Percentiles rank a stretch among this genome's conserved stretches.
phyloP scores from a whole-genome alignment of 53 echinoderm and acorn worm species.

The Temnopleurus reevesii region DNA sequence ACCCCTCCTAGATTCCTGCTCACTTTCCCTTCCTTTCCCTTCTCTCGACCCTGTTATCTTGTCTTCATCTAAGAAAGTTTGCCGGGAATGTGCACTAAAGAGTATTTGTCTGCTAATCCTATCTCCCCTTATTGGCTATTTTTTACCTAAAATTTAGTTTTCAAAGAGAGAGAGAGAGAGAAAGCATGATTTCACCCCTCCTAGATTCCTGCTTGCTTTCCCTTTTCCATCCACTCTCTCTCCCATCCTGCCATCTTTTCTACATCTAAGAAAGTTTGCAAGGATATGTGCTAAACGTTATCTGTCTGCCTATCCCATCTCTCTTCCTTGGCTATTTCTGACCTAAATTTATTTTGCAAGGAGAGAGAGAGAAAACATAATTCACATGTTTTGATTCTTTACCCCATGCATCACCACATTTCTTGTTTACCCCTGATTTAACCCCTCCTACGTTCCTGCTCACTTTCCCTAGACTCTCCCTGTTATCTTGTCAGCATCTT shows the following conservation, averaged over 20 bases:
- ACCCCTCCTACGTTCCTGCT: not conserved
- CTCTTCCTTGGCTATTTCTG: no score
- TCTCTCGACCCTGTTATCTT: slow-evolving; percentile 3
- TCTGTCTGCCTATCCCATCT: no score
- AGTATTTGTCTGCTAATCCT: no score
- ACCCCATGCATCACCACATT: not conserved
- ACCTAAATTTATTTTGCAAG: no score
- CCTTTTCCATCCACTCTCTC: not conserved
- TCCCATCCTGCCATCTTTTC: not conserved
- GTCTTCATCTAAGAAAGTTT: not conserved
- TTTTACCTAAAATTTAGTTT: no score
- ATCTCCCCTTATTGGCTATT: not conserved
- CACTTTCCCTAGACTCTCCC: not conserved
- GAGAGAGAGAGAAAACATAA: not conserved
- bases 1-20: not conserved
- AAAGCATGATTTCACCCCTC: no score
- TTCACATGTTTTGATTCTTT: not conserved
- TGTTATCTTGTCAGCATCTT: no score
- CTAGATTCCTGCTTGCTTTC: not conserved
- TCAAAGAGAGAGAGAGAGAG: no score
- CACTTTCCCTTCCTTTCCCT: not conserved
- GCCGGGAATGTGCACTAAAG: no score
- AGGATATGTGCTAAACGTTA: no score
- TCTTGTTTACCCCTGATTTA: not conserved
- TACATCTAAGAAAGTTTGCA: not conserved